A percentile compares a stretch with the other conserved stretches of the same genome.
Conservation (phyloP, 1,140 invertebrate species). For the Physella acuta region DNA sequence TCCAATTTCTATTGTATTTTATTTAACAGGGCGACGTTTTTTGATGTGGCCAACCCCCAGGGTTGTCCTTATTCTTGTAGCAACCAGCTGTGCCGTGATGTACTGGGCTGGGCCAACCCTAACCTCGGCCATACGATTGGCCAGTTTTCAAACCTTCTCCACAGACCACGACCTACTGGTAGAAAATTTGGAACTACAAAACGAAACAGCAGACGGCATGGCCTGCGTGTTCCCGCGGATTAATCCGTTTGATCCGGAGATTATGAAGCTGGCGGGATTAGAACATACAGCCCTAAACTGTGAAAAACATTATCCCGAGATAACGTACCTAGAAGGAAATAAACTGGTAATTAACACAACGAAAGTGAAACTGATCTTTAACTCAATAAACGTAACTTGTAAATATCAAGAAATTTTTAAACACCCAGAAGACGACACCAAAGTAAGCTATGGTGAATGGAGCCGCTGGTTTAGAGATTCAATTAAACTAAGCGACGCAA, state of each 20-base stretch:
- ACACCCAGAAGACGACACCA: background rate
- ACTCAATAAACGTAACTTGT: background rate
- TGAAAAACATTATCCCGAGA: background rate
- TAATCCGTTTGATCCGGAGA: no score
- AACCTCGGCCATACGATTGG: no score
- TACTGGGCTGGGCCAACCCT: no score
- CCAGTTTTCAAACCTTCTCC: no score
- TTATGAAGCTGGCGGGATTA: background rate
- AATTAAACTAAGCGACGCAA: background rate
- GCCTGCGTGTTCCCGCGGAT: background rate
- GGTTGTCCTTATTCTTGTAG: no score
- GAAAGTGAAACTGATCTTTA: background rate
- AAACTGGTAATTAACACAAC: background rate
- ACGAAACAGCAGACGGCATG: no score
- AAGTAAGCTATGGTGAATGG: background rate
- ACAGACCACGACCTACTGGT: no score
- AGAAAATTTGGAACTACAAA: no score
- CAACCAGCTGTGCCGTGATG: no score
- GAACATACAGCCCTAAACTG: background rate
- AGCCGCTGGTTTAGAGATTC: background rate
- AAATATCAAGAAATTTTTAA: background rate
- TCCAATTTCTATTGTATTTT: no score
- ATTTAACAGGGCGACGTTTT: no score
- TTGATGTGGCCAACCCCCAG: no score
- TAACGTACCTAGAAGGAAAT: slow-evolving; percentile 2